These are phyloP conservation scores for Rhynchomys soricoides DNA, from an alignment of 2,113 vertebrate genomes.

Conservation along the genomic window DNA sequence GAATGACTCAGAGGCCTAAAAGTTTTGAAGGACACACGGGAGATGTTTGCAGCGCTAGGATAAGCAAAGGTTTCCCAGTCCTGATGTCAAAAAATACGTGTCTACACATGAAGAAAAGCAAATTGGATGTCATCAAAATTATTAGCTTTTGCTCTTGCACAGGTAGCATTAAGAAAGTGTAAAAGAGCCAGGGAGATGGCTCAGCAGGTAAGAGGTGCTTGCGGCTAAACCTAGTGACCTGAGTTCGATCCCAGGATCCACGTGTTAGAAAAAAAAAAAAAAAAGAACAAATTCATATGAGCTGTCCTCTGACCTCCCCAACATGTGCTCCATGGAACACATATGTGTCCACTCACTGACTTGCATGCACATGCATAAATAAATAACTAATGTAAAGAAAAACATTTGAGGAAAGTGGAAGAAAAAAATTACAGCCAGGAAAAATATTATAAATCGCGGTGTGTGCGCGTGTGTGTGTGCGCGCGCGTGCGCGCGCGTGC, in stretches of 20 bases:
- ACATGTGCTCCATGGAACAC: not conserved
- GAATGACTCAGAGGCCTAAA: not conserved
- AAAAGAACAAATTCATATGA: not conserved
- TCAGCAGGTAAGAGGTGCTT: not conserved
- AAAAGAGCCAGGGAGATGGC: too few species aligned
- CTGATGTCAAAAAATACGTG: not conserved
- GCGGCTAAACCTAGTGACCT: not conserved
- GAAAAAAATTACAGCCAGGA: not conserved
- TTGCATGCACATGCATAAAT: not conserved
- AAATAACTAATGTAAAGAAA: not conserved
- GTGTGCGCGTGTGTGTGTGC: not conserved
- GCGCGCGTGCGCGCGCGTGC: too few species aligned
- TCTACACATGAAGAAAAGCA: not conserved
- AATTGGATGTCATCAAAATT: not conserved
- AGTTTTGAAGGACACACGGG: not conserved
- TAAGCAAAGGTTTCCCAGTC: not conserved
- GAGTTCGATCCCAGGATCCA: not conserved
- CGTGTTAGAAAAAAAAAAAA: not conserved
- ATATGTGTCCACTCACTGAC: too few species aligned
- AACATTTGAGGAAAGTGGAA: not conserved
- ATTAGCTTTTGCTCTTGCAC: not conserved
- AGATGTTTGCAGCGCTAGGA: not conserved
- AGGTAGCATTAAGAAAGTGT: not conserved
- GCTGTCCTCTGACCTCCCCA: not conserved
- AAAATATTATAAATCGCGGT: not conserved